Conservation (phyloP, 2,888 invertebrate genomes). For the Cheilosia soror region DNA sequence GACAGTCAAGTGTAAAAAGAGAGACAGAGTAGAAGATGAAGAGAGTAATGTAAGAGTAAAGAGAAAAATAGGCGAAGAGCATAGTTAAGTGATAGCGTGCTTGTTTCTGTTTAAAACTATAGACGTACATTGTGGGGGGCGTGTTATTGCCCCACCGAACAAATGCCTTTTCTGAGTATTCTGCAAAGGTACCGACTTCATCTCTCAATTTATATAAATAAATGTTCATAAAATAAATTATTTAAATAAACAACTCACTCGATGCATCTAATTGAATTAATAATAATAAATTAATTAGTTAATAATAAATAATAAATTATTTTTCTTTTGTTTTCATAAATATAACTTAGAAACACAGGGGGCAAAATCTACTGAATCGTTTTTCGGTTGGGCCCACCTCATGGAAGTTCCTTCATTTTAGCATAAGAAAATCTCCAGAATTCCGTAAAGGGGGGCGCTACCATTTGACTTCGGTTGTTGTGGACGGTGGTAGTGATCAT, state of each 20-base stretch:
- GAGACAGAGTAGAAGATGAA: slow-evolving; percentile 43
- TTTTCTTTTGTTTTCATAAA: slow-evolving; percentile 42
- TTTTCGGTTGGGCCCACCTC: slow-evolving; percentile 32
- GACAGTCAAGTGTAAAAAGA: slow-evolving; percentile 50
- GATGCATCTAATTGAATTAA: slow-evolving; percentile 60
- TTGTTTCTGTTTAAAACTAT: slow-evolving; percentile 32
- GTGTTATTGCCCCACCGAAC: slow-evolving; percentile 4
- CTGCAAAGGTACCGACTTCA: slow-evolving; percentile 80
- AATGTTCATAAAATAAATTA: slow-evolving; percentile 61
- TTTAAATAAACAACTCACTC: slow-evolving; percentile 66
- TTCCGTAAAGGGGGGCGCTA: slow-evolving; percentile 20
- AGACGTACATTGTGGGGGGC: slow-evolving; percentile 33
- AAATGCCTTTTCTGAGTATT: slow-evolving; percentile 69
- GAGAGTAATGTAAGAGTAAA: no score
- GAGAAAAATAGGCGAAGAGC: slow-evolving; percentile 31
- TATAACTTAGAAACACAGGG: slow-evolving; percentile 51
- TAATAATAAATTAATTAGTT: slow-evolving; percentile 65
- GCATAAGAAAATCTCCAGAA: slow-evolving; percentile 62
- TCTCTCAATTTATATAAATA: slow-evolving; percentile 77
- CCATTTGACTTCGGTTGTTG: slow-evolving; percentile 54
- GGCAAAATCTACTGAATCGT: slow-evolving; percentile 49
- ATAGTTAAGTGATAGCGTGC: slow-evolving; percentile 6
- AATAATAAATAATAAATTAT: slow-evolving; percentile 68
- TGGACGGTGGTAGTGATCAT: not conserved
- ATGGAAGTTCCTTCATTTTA: slow-evolving; percentile 51